Evolutionary conservation across 2,888 invertebrate species (phyloP).

Genomic region (Oxytorus armatus): DNA sequence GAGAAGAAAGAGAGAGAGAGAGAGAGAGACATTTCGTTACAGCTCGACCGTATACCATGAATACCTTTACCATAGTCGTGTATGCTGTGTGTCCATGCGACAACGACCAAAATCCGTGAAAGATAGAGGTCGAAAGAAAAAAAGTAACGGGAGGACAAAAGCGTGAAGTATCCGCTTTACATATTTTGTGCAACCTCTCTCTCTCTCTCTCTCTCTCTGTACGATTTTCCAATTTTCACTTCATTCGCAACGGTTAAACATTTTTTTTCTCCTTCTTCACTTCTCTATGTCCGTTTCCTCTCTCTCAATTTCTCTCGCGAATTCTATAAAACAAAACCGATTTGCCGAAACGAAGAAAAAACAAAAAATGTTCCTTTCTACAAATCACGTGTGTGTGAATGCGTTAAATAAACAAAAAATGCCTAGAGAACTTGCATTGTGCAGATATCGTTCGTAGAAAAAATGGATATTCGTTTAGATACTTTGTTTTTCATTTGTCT

Average conservation of each 20-base stretch:
- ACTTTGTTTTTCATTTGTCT: too few species aligned
- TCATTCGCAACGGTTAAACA: neutral
- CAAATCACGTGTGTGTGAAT: too few species aligned
- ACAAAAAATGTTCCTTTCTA: too few species aligned
- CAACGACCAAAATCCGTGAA: neutral
- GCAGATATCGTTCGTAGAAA: too few species aligned
- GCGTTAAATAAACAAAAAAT: too few species aligned
- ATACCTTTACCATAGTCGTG: neutral
- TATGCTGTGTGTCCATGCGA: constrained; percentile 1
- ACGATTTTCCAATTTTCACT: constrained; percentile 32
- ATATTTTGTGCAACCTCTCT: constrained; percentile 31
- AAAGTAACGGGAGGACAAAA: neutral
- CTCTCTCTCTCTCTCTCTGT: too few species aligned
- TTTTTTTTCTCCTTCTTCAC: neutral
- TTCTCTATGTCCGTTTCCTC: constrained; percentile 2
- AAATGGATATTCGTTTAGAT: too few species aligned
- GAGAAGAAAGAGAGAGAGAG: constrained; percentile 14
- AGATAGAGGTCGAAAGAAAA: neutral
- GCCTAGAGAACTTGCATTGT: too few species aligned
- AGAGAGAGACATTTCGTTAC: constrained; percentile 23
- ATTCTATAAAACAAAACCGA: constrained; percentile 10
- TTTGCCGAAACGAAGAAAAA: constrained; percentile 5
- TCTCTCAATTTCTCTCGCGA: neutral
- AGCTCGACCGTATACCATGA: neutral
- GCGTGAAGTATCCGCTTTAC: constrained; percentile 38